Base-by-base conservation (phyloP, 2,113 vertebrate species). In the Podarcis cretensis region DNA sequence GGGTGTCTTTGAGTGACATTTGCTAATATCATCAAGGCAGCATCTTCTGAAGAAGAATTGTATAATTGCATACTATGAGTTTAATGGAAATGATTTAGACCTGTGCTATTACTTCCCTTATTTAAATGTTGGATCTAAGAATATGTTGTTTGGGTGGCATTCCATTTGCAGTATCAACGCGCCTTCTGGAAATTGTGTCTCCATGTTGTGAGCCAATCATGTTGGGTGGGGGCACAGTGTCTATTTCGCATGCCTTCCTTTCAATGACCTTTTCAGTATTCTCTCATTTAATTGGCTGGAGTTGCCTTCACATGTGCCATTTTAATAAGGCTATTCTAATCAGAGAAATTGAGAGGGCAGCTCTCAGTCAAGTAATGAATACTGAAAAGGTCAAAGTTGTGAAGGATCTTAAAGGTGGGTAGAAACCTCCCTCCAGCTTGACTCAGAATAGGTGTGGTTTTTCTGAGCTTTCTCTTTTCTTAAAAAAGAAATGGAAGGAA, bases 1-100 rank as follows among this genome's bases (percentile, higher is more conserved):
- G 89, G 78, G n/a, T 32, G 78, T 76, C 25, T 85, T 8, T 77
- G 90, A 76, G 77, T 82, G 93, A 82, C 81, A 18, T 82, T 94
- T 86, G 40, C 57, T 94, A 6, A 0, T 68, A 21, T 78, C 3
- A 85, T 89, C 73, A 1, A 1, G 23, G 85, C 40, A 65, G 77
- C 87, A 43, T 84, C 57, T 43, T 87, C 65, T 25, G 8, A 40
- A 14, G 66, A 91, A 79, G 32, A 89, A 81, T 27, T 48, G 1
- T 20, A 48, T 6, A 89, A 69, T 8, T 87, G 16, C 12, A 4
- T n/a, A 0, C 12, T 30, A 0, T 7, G 48, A n/a, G 1, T 77
- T 94, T 85, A 30, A 48, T 37, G 68, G 68, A 37, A 76, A 20
- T 79, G 68, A 74, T 6, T 5, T 16, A 57, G 68, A 2, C 75